Conservation (phyloP, 1,140 invertebrate species). For the Neotoxoptera formosana region DNA sequence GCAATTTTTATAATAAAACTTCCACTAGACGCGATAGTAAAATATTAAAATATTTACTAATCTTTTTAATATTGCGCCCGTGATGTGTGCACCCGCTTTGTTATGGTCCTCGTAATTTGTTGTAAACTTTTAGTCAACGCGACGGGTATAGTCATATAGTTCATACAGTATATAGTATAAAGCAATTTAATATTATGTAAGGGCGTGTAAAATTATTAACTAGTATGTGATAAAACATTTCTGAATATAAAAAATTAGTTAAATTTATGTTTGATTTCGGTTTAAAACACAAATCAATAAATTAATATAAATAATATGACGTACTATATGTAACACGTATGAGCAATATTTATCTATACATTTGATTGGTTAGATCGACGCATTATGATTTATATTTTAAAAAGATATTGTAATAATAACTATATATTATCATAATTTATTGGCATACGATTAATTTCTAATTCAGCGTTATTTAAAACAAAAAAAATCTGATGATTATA, state of each 20-base stretch:
- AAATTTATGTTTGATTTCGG: not conserved
- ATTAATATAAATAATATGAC: not conserved
- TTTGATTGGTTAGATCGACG: not conserved
- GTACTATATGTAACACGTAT: not conserved
- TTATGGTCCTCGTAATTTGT: not conserved
- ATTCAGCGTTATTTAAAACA: not conserved
- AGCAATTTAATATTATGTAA: not conserved
- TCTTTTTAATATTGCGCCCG: not conserved
- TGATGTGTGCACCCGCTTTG: not conserved
- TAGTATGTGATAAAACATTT: no score
- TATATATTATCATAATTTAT: not conserved
- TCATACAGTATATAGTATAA: no score
- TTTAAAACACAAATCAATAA: not conserved
- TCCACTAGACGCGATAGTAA: not conserved
- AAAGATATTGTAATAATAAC: not conserved
- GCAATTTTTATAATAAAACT: not conserved
- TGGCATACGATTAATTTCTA: not conserved
- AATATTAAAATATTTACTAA: not conserved
- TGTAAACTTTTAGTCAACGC: not conserved
- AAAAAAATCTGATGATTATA: not conserved
- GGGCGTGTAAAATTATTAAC: no score
- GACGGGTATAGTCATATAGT: not conserved
- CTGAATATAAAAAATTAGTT: no score
- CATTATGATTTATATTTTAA: not conserved
- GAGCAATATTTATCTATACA: not conserved